Conservation (phyloP, 1,140 invertebrate species). For the Drosophila erecta region DNA sequence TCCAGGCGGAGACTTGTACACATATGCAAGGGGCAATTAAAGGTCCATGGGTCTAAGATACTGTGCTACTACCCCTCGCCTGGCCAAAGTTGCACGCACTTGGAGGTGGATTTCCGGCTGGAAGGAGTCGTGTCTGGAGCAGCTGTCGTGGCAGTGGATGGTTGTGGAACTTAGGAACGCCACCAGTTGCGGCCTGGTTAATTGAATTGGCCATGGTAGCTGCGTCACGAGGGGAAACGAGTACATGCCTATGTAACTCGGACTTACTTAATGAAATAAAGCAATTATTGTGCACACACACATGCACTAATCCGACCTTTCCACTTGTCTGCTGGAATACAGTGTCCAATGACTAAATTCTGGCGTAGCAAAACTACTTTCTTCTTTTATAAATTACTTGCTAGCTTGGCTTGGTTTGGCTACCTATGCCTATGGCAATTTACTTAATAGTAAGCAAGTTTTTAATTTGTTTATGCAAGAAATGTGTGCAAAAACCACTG, state of each 20-base stretch:
- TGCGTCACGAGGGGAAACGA: constrained; percentile 27
- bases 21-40: neutral
- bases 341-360: neutral
- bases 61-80: neutral
- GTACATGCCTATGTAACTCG: constrained; percentile 25
- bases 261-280: constrained; percentile 80
- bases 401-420: too few species aligned
- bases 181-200: constrained; percentile 66
- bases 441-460: too few species aligned
- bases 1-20: neutral
- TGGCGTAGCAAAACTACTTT: neutral
- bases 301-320: constrained; percentile 59
- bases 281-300: constrained; percentile 71
- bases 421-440: too few species aligned
- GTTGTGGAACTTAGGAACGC: constrained; percentile 17
- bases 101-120: neutral
- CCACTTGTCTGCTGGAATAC: neutral
- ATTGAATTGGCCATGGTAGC: constrained; percentile 75
- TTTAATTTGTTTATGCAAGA: too few species aligned
- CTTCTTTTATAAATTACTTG: too few species aligned
- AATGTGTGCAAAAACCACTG: neutral
- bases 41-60: neutral
- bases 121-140: constrained; percentile 34
- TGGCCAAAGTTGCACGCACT: constrained; percentile 10
- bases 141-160: constrained; percentile 20